phyloP scores from a whole-genome alignment of 1,140 invertebrate genomes.

The Rhizoglyphus robini region DNA sequence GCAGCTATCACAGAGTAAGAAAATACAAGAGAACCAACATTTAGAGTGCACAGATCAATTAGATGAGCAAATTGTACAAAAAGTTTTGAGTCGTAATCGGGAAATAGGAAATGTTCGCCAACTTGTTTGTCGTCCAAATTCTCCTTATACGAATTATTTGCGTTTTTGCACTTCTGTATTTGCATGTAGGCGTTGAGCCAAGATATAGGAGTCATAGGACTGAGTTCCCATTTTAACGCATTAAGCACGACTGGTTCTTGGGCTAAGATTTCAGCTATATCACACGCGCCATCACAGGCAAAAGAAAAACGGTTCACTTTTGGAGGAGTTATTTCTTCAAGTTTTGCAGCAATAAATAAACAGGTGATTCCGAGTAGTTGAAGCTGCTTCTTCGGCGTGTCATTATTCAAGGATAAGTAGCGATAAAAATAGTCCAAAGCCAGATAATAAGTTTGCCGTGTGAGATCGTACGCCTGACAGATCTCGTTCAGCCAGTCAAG shows the following conservation, averaged over 20 bases:
- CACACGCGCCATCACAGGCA: slow-evolving; percentile 92
- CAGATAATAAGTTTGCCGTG: slow-evolving; percentile 90
- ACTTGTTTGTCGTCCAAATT: slow-evolving; percentile 24
- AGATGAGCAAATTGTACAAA: slow-evolving; percentile 44
- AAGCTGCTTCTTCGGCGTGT: slow-evolving; percentile 65
- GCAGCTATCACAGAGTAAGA: slow-evolving; percentile 72
- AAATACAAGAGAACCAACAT: slow-evolving; percentile 63
- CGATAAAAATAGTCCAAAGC: slow-evolving; percentile 89
- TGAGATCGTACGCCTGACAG: slow-evolving; percentile 86
- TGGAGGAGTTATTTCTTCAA: slow-evolving; percentile 97
- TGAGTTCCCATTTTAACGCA: slow-evolving; percentile 73
- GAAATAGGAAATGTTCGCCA: slow-evolving; percentile 19
- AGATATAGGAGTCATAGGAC: slow-evolving; percentile 71
- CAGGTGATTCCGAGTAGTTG: slow-evolving; percentile 88
- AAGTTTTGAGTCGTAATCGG: slow-evolving; percentile 17
- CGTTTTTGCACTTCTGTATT: too few relatives aligned
- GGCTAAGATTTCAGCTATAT: slow-evolving; percentile 66
- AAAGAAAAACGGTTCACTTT: slow-evolving; percentile 89
- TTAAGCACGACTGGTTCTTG: slow-evolving; percentile 80
- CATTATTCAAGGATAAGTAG: slow-evolving; percentile 53
- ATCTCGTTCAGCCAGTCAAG: slow-evolving; percentile 96
- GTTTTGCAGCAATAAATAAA: slow-evolving; percentile 88
- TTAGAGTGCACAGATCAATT: slow-evolving; percentile 70
- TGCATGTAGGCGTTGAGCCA: slow-evolving; percentile 93
- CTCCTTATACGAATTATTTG: too few relatives aligned